phyloP scores from a whole-genome alignment of 1,140 invertebrate species.

The Drosophila pandora region DNA sequence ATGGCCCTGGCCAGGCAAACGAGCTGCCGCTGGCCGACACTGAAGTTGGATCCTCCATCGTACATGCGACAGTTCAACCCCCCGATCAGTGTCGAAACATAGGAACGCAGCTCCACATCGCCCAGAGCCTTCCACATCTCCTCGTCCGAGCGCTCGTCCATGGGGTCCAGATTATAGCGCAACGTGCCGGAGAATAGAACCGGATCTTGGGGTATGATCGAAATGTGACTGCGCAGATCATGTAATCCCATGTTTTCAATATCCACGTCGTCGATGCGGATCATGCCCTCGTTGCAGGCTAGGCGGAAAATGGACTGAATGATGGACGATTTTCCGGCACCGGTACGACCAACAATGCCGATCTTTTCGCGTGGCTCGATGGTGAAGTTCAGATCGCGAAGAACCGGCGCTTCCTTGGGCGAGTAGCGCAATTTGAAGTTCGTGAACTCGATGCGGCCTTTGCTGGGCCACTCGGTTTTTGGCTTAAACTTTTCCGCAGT shows the following conservation, averaged over 20 bases:
- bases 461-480: conserved; percentile 88
- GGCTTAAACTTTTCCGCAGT: conserved; percentile 84
- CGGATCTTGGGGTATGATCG: conserved; percentile 93
- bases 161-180: conserved; percentile 92
- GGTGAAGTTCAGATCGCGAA: conserved; percentile 87
- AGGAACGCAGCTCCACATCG: conserved; percentile 90
- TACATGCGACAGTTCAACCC: conserved; percentile 87
- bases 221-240: conserved; percentile 88
- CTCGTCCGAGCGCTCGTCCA: conserved; percentile 89
- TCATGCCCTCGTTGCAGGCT: conserved; percentile 86
- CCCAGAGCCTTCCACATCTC: conserved; percentile 93
- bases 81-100: conserved; percentile 85
- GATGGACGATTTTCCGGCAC: conserved; percentile 96
- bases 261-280: conserved; percentile 86
- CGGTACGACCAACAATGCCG: conserved; percentile 94
- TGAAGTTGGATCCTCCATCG: conserved; percentile 89
- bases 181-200: conserved; percentile 91
- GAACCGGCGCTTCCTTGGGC: conserved; percentile 84
- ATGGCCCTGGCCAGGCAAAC: conserved; percentile 91
- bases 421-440: conserved; percentile 86
- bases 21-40: conserved; percentile 91
- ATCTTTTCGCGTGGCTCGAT: conserved; percentile 91
- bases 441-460: conserved; percentile 88
- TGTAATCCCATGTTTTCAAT: conserved; percentile 86
- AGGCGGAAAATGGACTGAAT: conserved; percentile 93